phyloP scores from a whole-genome alignment of 1,140 invertebrate species.

The Drosophila tani region DNA sequence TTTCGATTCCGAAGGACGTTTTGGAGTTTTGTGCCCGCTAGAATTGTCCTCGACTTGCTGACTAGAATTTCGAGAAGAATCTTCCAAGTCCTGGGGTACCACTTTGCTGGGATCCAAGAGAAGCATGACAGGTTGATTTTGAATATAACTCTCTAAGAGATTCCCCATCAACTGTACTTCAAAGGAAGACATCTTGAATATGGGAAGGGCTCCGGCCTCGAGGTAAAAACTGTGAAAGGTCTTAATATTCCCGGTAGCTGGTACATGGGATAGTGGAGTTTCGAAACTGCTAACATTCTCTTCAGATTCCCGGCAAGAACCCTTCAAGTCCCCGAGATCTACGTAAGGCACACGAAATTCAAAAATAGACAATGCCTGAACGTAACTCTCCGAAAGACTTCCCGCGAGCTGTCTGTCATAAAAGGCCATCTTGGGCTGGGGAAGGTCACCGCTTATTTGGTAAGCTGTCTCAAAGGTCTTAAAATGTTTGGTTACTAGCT shows the following conservation, averaged over 20 bases:
- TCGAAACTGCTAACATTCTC: not conserved
- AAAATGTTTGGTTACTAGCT: not conserved
- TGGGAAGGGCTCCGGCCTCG: slow-evolving; percentile 12
- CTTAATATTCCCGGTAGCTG: not conserved
- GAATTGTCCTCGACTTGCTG: not conserved
- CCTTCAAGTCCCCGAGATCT: not conserved
- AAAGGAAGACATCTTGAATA: slow-evolving; percentile 14
- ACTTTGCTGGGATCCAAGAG: not conserved
- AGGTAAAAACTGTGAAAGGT: slow-evolving; percentile 9
- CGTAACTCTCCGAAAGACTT: not conserved
- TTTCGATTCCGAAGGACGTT: not conserved
- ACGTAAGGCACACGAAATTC: slow-evolving; percentile 57
- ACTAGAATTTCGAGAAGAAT: not conserved
- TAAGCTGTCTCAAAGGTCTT: slow-evolving; percentile 7
- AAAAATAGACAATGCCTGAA: not conserved
- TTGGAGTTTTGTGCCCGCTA: not conserved
- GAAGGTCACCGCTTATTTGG: slow-evolving; percentile 14
- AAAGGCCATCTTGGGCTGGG: slow-evolving; percentile 11
- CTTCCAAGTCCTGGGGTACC: not conserved
- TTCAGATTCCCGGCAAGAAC: no score
- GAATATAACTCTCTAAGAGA: not conserved
- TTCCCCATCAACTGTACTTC: not conserved
- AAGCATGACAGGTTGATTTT: not conserved
- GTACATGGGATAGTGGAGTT: no score
- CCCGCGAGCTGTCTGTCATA: not conserved